These are phyloP conservation scores for Drosophila dunni DNA, from an alignment of 1,140 invertebrate species.

Conservation along the genomic window DNA sequence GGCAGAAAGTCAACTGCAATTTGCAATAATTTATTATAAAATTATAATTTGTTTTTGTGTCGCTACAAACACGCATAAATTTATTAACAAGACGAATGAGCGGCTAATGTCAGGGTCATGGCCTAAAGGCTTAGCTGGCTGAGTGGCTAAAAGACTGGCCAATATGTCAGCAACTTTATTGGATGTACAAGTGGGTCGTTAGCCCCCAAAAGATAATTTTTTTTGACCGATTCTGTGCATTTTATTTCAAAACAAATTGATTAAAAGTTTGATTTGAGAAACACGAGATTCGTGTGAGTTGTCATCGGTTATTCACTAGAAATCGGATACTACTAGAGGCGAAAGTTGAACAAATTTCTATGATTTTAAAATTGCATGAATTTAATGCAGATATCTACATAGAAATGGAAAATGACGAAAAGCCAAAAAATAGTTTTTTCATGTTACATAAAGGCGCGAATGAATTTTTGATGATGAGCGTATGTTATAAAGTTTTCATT, in stretches of 20 bases:
- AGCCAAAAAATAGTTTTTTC: constrained; percentile 39
- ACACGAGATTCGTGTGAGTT: constrained; percentile 35
- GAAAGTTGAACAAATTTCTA: constrained; percentile 62
- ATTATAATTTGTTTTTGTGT: constrained; percentile 40
- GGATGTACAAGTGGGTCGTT: constrained; percentile 3
- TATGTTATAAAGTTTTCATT: constrained; percentile 26
- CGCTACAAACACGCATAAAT: constrained; percentile 61
- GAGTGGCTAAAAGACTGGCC: constrained; percentile 13
- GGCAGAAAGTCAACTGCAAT: constrained; percentile 36
- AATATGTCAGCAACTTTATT: constrained; percentile 30
- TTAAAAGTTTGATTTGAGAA: constrained; percentile 5
- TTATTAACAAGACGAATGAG: constrained; percentile 33
- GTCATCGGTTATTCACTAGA: constrained; percentile 23
- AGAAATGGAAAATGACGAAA: constrained; percentile 59
- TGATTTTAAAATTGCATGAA: constrained; percentile 27
- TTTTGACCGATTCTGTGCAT: not conserved
- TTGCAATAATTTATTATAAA: constrained; percentile 31
- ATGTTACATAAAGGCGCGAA: constrained; percentile 72
- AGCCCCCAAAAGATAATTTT: not conserved
- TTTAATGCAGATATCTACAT: constrained; percentile 57
- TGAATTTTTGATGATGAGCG: constrained; percentile 55
- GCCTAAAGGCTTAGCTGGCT: constrained; percentile 35
- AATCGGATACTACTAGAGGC: constrained; percentile 31
- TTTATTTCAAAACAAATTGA: not conserved
- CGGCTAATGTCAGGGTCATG: constrained; percentile 67